phyloP scores from a whole-genome alignment of 2,113 vertebrate genomes.

The Engraulis encrasicolus region DNA sequence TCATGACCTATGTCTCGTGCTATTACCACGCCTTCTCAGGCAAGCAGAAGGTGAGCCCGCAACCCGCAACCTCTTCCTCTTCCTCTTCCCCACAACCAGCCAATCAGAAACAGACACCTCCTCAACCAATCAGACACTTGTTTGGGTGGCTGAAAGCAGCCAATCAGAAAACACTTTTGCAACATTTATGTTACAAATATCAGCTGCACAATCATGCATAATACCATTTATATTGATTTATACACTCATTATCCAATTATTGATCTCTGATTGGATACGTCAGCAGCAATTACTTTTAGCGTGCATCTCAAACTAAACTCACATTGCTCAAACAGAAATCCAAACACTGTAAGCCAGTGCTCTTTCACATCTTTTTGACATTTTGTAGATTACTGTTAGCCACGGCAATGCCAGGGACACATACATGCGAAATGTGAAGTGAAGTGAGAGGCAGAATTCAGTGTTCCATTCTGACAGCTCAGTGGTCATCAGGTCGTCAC shows the following conservation, averaged over 20 bases:
- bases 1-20: slow-evolving; percentile 99
- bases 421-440: too few species aligned
- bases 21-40: slow-evolving; percentile 99
- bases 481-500: too few species aligned
- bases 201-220: not conserved
- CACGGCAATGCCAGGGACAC: too few species aligned
- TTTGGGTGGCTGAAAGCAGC: too few species aligned
- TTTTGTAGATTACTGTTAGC: too few species aligned
- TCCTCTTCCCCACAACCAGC: slow-evolving; percentile 15
- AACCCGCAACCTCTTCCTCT: too few species aligned
- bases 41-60: slow-evolving; percentile 97
- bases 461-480: too few species aligned
- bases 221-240: not conserved
- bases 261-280: not conserved
- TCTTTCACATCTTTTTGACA: too few species aligned
- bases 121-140: too few species aligned
- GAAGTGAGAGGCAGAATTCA: too few species aligned
- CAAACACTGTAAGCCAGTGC: not conserved
- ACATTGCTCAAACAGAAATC: not conserved
- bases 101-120: too few species aligned
- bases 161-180: not conserved
- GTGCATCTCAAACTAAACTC: not conserved
- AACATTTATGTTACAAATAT: not conserved
- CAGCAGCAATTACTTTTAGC: not conserved
- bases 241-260: not conserved